Evolutionary conservation across 2,888 invertebrate genomes (phyloP).

Genomic region (Heliconius ethilla): DNA sequence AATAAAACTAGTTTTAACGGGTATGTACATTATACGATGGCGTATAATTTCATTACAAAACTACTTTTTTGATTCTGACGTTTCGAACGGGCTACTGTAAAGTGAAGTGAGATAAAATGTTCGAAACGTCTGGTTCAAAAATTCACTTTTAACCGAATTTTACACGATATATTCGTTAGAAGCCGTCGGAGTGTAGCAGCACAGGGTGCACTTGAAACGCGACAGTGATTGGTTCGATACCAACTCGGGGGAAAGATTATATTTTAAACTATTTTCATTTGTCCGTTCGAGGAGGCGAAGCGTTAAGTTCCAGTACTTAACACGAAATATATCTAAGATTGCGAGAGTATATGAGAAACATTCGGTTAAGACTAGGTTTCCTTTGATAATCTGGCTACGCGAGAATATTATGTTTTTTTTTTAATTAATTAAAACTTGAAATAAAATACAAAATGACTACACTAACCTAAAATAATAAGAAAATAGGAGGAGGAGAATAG

Average conservation of each 20-base stretch:
- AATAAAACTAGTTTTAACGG: no score
- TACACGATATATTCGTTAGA: no score
- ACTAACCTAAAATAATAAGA: no score
- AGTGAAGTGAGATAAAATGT: neutral
- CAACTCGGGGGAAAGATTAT: no score
- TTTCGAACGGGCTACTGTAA: neutral
- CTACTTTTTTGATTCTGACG: neutral
- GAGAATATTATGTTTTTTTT: no score
- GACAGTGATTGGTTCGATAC: no score
- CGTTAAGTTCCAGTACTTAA: neutral
- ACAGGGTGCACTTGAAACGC: no score
- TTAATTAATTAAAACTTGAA: no score
- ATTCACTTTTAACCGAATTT: neutral
- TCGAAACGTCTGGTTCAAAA: slow-evolving; percentile 4
- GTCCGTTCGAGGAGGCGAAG: neutral
- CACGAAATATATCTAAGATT: no score
- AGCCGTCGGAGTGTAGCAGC: no score
- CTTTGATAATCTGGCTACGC: neutral
- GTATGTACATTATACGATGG: neutral
- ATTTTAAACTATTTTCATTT: neutral
- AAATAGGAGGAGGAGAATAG: no score
- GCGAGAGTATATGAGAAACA: neutral
- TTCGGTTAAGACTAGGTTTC: neutral
- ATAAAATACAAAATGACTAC: no score
- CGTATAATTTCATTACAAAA: neutral